These are phyloP conservation scores for Periplaneta americana DNA, from an alignment of 1,140 invertebrate species.

Conservation along the genomic window DNA sequence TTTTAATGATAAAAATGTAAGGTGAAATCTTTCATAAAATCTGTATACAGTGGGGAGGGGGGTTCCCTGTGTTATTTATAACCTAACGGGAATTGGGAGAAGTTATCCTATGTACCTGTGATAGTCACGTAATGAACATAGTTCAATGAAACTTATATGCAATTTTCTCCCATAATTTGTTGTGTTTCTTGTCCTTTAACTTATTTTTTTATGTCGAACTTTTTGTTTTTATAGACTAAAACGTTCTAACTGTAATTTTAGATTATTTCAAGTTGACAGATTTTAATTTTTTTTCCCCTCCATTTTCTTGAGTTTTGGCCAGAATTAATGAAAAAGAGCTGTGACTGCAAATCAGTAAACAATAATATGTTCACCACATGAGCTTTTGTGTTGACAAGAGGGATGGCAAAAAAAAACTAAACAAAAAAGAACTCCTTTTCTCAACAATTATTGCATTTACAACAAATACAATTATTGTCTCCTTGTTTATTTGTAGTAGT, in stretches of 20 bases:
- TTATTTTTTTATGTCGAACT: conserved; percentile 4
- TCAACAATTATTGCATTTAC: conserved; percentile 3
- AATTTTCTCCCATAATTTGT: background rate
- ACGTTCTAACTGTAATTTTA: background rate
- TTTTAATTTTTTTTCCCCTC: background rate
- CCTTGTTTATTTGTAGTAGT: conserved; percentile 16
- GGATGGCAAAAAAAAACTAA: conserved; percentile 17
- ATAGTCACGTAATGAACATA: conserved; percentile 10
- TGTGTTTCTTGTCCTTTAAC: background rate
- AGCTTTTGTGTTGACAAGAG: conserved; percentile 5
- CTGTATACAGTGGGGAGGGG: background rate
- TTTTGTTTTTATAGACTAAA: background rate
- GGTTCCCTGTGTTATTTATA: background rate
- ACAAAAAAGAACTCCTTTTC: conserved; percentile 7
- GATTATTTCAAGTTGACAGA: background rate
- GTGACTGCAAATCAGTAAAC: conserved; percentile 12
- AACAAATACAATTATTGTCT: conserved; percentile 15
- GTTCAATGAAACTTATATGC: background rate
- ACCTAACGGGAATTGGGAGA: background rate
- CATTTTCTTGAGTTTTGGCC: conserved; percentile 1
- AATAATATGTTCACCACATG: conserved; percentile 12
- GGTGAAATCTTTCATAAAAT: background rate
- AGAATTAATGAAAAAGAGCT: conserved; percentile 7
- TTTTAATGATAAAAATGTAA: background rate
- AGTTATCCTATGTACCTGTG: conserved; percentile 16